Conservation (phyloP, 2,888 invertebrate genomes). For the Clanis bilineata region DNA sequence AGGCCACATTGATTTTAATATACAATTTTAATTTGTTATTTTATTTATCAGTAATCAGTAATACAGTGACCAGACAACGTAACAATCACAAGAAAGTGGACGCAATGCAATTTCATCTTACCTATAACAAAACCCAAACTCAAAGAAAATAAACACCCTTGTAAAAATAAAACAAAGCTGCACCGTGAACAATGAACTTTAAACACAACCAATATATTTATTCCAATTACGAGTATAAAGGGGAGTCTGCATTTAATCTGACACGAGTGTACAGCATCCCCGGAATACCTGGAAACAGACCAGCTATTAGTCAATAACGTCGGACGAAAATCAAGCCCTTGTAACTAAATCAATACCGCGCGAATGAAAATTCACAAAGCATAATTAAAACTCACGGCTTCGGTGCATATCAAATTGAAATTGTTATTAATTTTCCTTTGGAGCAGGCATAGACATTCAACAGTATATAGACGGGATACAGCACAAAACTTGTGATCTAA, state of each 20-base stretch:
- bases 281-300: constrained; percentile 1
- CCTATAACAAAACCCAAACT: neutral
- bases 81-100: neutral
- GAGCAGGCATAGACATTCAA: no score
- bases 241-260: neutral
- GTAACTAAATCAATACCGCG: neutral
- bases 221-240: neutral
- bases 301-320: constrained; percentile 1
- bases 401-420: neutral
- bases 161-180: neutral
- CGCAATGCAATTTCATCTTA: neutral
- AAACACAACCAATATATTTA: neutral
- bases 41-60: no score
- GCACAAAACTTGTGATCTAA: no score
- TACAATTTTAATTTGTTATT: no score
- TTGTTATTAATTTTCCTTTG: no score
- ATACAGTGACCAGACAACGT: no score
- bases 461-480: no score
- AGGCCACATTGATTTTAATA: no score
- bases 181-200: neutral
- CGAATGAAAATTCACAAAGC: neutral
- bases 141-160: constrained; percentile 3
- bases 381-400: constrained; percentile 1
- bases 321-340: neutral
- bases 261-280: neutral